Percentiles rank a stretch among this genome's conserved stretches.
Evolutionary conservation across 2,797 vertebrate species (phyloP).

Genomic region (Phalloptychus januarius): DNA sequence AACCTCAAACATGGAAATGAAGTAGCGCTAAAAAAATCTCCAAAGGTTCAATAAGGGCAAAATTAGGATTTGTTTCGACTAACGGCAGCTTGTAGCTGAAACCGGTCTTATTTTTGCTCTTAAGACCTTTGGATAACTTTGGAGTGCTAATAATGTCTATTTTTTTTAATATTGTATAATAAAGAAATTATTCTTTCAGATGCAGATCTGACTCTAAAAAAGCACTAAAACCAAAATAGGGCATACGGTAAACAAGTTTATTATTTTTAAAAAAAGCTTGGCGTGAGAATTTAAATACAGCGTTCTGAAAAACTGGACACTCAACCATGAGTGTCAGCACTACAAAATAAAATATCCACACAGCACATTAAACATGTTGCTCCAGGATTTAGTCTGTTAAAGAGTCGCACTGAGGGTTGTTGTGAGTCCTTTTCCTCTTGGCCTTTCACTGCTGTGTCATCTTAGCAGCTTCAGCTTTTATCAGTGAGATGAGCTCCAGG

Average conservation of each 20-base stretch:
- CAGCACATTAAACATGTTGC: slow-evolving; percentile 38
- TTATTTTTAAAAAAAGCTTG: slow-evolving; percentile 66
- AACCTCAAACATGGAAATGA: too few species aligned
- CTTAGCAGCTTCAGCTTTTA: slow-evolving; percentile 95
- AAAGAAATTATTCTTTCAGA: background rate
- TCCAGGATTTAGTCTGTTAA: slow-evolving; percentile 31
- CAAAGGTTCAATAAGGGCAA: too few species aligned
- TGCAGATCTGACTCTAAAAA: background rate
- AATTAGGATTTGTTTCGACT: too few species aligned
- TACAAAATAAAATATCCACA: slow-evolving; percentile 60
- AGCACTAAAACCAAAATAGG: background rate
- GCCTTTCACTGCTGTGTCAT: slow-evolving; percentile 88
- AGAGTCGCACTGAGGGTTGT: slow-evolving; percentile 32
- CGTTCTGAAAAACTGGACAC: slow-evolving; percentile 53
- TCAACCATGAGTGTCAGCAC: slow-evolving; percentile 58
- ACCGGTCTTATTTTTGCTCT: too few species aligned
- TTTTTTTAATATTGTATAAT: background rate
- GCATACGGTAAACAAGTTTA: slow-evolving; percentile 58
- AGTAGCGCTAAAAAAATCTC: too few species aligned
- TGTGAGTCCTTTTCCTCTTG: slow-evolving; percentile 18
- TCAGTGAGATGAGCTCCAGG: slow-evolving; percentile 94
- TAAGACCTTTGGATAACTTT: too few species aligned
- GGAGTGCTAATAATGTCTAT: too few species aligned
- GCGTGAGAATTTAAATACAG: slow-evolving; percentile 75
- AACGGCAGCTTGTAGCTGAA: too few species aligned